A percentile compares a stretch with the other conserved stretches of the same genome.
Evolutionary conservation across 2,797 vertebrate genomes (phyloP).

Genomic region (Myoxocephalus aenaeus): DNA sequence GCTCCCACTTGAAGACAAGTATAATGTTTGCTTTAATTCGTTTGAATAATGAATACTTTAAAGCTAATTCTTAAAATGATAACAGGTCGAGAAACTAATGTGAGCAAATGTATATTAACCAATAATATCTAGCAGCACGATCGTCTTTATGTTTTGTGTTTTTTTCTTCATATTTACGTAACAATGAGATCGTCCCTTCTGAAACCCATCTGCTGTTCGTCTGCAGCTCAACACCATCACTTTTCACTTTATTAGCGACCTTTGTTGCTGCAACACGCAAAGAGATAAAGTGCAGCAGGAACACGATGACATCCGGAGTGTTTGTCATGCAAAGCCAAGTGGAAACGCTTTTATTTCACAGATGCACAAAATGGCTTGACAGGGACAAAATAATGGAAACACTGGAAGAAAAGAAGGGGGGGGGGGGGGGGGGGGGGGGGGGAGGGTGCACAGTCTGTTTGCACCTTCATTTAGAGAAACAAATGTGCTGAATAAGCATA

Average conservation of each 20-base stretch:
- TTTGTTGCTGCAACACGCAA: background rate
- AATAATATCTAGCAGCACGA: no score
- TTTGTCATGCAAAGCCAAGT: background rate
- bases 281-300: background rate
- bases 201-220: background rate
- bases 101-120: background rate
- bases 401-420: no score
- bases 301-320: background rate
- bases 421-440: no score
- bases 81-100: background rate
- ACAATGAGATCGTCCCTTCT: background rate
- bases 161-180: background rate
- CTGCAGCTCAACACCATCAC: background rate
- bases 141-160: background rate
- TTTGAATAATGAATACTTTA: background rate
- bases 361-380: background rate
- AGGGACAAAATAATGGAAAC: background rate
- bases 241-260: no score
- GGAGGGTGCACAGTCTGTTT: no score
- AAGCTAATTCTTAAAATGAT: background rate
- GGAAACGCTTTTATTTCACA: background rate
- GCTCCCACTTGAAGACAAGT: background rate
- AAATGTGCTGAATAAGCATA: no score
- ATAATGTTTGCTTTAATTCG: background rate
- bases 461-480: no score